Evolutionary conservation across 2,888 invertebrate genomes (phyloP), one percentile per base, ranked within the genome.

Genomic region (Drosophila bunnanda): DNA sequence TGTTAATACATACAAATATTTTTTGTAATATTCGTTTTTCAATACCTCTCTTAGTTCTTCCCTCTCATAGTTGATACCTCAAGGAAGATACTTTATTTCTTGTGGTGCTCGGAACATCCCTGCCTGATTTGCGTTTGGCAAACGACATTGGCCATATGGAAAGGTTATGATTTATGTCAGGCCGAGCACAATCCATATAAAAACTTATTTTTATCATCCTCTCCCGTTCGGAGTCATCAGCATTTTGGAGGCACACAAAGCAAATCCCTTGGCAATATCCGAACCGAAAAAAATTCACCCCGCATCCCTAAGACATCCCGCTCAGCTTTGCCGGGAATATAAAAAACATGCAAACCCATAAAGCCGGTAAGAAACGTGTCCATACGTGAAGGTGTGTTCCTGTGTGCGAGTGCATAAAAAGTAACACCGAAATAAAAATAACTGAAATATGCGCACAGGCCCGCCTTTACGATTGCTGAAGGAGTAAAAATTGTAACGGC

Each of bases 361-460:
- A 82, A 81, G 68, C 52, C 56, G 67, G 48, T 74, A 76, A 80
- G 68, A 70, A 67, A 78, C 78, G 77, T 80, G 85, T 61, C 39
- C 79, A 80, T 77, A 73, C 56, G 61, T 50, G 25, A 28, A 46
- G 55, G 60, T 56, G 25, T 62, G 15, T n/a, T n/a, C 53, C 41
- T 53, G 30, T 22, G 39, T 36, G 58, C 43, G 52, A 39, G 73
- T 78, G 64, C 75, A 71, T 85, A 76, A 82, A 85, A 85, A 80
- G 85, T 80, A 85, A 82, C 77, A 67, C 68, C 57, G 72, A 75
- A 79, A 82, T 82, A 86, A 82, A 86, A 86, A 86, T 78, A 83
- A 78, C 84, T 79, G 82, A 79, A 79, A 86, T 86, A 83, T 81
- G 84, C 76, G 76, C 81, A 78, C 52, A 69, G 32, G 50, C 22